Base-by-base conservation (phyloP, 2,113 vertebrate species). In the Dolichallabes microphthalmus region DNA sequence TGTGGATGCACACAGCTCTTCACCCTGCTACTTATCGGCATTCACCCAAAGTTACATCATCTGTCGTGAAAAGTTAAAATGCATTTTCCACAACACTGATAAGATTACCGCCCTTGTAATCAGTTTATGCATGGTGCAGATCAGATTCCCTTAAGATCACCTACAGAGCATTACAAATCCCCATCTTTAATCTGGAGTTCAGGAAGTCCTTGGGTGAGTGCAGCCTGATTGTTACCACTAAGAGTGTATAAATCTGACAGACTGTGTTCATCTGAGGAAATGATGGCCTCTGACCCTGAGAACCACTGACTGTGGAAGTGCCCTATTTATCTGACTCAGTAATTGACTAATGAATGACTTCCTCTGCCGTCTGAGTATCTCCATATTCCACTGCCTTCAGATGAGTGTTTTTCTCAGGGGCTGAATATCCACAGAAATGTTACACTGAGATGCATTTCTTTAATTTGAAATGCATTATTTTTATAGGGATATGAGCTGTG, bases 341-440 rank as follows among this genome's bases (percentile, higher is more conserved):
- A 94, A 94, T 94, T 94, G 92, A 90, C 91, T 93, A 94, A 95
- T 95, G 93, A 95, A 95, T 94, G 92, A 95, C 93, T 95, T 95
- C 93, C 92, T 90, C 90, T 92, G 87, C 84, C 88, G 88, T 88
- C 86, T 90, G 80, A 85, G 89, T 55, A 82, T 90, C 89, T 91
- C 88, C 92, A 89, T 88, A 90, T 92, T 93, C 90, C 91, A 90
- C 82, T 68, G 71, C 86, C 90, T 86, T 82, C 87, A 82, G 87
- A 85, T 87, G 89, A 85, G 88, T 60, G 55, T 75, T 22, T 55
- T 82, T 57, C 20, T 71, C 1, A 83, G 4, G 30, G 6, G 68
- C 7, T 78, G 27, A 7, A 66, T 11, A 14, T 55, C 25, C 11
- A 14, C 19, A 75, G 27, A 75, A 60, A 77, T 17, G 30, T 14